Base-by-base conservation (phyloP, 2,888 invertebrate genomes). In the Lepidochrysops patricia region DNA sequence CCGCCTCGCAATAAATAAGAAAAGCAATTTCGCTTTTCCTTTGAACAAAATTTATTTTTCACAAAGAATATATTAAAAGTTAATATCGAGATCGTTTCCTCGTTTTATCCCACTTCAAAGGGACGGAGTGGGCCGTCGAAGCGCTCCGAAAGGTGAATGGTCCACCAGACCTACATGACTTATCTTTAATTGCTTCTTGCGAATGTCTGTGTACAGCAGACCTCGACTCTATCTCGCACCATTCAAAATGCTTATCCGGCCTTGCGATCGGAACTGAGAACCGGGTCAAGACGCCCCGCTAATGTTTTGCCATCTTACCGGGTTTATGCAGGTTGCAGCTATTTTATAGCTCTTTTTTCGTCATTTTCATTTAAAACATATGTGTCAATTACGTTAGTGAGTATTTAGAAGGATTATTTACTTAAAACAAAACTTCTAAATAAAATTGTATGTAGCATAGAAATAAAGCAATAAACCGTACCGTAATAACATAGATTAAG, bases 181-280 rank as follows among this genome's bases (percentile, higher is more conserved):
- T 89, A 89, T 89, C 89, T 89, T 76, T 88, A 88, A 89, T 89
- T 89, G 89, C 88, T 82, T 83, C 82, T 77, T 80, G 79, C 79
- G 80, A 88, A 85, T 86, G 88, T 84, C 87, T 88, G 88, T 89
- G 82, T 81, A 75, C 83, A 83, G 70, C 80, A 72, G 75, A 80
- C 80, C 78, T 80, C 80, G 80, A 82, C 79, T 83, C 76, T 80
- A 84, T 86, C 83, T 84, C 78, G 75, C 79, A 78, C 70, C 72
- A 84, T 87, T 86, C 84, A 87, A 72, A 74, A 72, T 68, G 70
- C 61, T 66, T 70, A 77, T 84, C 85, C 78, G 80, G 72, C 72
- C 68, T 63, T 68, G 69, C 69, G 75, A 83, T 82, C 80, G 75
- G 69, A 70, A 73, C 70, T 71, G 66, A 69, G 71, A 86, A 82